Evolutionary conservation across 1,140 invertebrate genomes (phyloP).

Genomic region (Diploscapter pachys): DNA sequence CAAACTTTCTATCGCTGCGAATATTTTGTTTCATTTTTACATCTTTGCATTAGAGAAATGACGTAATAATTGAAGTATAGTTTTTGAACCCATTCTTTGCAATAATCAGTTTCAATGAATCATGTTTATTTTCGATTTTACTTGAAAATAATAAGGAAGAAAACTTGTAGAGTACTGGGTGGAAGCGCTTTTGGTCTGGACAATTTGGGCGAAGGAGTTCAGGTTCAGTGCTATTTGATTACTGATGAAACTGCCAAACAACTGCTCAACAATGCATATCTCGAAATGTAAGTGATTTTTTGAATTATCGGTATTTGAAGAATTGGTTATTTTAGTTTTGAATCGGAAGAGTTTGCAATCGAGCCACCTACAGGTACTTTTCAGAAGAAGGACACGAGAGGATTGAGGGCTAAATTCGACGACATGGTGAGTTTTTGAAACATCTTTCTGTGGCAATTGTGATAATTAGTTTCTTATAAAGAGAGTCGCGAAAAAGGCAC

Average conservation of each 20-base stretch:
- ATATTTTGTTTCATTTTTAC: neutral
- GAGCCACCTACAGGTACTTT: slow-evolving; percentile 47
- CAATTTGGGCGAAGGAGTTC: slow-evolving; percentile 40
- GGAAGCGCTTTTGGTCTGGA: slow-evolving; percentile 54
- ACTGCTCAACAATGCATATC: slow-evolving; percentile 53
- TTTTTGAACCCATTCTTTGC: too few relatives aligned
- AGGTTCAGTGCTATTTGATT: slow-evolving; percentile 54
- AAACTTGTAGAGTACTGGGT: slow-evolving; percentile 47
- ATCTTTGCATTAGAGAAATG: neutral
- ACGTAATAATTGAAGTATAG: neutral
- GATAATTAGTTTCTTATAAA: slow-evolving; percentile 3
- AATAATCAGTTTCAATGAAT: too few relatives aligned
- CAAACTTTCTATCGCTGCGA: too few relatives aligned
- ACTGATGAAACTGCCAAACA: slow-evolving; percentile 57
- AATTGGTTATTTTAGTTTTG: slow-evolving; percentile 41
- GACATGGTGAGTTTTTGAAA: slow-evolving; percentile 45
- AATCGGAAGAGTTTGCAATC: slow-evolving; percentile 55
- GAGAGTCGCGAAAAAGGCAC: slow-evolving; percentile 56
- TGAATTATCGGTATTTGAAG: neutral
- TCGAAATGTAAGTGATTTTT: slow-evolving; percentile 48
- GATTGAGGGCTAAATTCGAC: slow-evolving; percentile 52
- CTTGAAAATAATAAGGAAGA: too few relatives aligned
- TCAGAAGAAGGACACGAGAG: slow-evolving; percentile 41
- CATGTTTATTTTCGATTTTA: too few relatives aligned
- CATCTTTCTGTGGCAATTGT: slow-evolving; percentile 17